These are phyloP conservation scores for Balanococcus diminutus DNA, from an alignment of 2,888 invertebrate genomes.

Conservation along the genomic window DNA sequence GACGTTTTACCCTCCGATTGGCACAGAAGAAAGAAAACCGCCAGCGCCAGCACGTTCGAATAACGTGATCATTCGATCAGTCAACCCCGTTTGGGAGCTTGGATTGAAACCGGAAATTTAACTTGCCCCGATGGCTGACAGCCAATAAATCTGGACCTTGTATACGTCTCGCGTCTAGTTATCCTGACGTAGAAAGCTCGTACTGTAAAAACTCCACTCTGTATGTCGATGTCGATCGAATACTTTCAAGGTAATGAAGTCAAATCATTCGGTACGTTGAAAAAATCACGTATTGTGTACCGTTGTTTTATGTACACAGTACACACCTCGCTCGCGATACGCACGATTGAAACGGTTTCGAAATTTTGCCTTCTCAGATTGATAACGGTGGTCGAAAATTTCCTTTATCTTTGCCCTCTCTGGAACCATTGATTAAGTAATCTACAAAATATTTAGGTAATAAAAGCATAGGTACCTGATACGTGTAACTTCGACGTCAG, in stretches of 20 bases:
- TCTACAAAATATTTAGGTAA: not conserved
- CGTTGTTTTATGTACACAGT: no score
- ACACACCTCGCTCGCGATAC: not conserved
- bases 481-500: slow-evolving; percentile 78
- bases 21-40: not conserved
- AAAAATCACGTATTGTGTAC: not conserved
- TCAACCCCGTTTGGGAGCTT: not conserved
- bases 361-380: not conserved
- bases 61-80: not conserved
- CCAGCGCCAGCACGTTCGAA: not conserved
- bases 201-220: not conserved
- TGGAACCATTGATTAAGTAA: not conserved
- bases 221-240: not conserved
- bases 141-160: slow-evolving; percentile 17
- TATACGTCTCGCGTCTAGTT: not conserved
- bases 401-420: not conserved
- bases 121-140: not conserved
- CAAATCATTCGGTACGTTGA: not conserved
- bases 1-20: not conserved
- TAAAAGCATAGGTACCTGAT: slow-evolving; percentile 71
- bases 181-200: slow-evolving; percentile 14
- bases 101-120: not conserved
- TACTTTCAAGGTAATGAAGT: slow-evolving; percentile 5
- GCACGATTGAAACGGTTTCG: not conserved
- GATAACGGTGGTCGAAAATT: not conserved